Evolutionary conservation across 2,113 vertebrate genomes (phyloP), one percentile per base, ranked within the genome.

Genomic region (Seriola rivoliana): DNA sequence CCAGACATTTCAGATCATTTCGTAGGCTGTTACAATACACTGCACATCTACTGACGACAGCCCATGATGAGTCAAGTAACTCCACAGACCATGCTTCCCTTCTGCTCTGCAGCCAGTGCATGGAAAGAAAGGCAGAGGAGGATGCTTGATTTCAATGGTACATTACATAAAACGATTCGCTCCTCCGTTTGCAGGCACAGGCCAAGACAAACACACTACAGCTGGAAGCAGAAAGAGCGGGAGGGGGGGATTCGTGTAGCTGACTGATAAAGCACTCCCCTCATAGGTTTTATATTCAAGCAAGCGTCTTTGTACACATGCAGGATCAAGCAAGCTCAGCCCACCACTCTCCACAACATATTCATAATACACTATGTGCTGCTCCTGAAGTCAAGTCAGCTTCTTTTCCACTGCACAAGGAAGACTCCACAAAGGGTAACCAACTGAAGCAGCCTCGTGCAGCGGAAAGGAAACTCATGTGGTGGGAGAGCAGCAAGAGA

Each of bases 141-240:
- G 69, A 82, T 0, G 81, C 73, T 84, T 87, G n/a, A 71, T 84
- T 72, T 85, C 74, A 78, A 58, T 16, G 19, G 63, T 71, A 62
- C 75, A 84, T 91, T 87, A 91, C 82, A 88, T 89, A 80, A 85
- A 94, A 85, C 82, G 70, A 91, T 86, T 85, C 91, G 89, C 83
- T 90, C 88, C 85, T 83, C 84, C 5, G 73, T 90, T 89, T 84
- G 74, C 71, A 85, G 1, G 42, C 60, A 0, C 11, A 64, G 60
- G 90, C 91, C 93, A 94, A 92, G 62, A 84, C 88, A 93, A 93
- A 89, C 90, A 93, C 46, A 46, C 71, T 84, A 82, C 86, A 93
- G 92, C 92, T 94, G 91, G 88, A 91, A 86, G 80, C 84, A 83
- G 57, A 83, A 81, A 71, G 75, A 78, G 48, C 36, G 36, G 25